Conservation (phyloP, 1,140 invertebrate genomes). For the Heliothis virescens region DNA sequence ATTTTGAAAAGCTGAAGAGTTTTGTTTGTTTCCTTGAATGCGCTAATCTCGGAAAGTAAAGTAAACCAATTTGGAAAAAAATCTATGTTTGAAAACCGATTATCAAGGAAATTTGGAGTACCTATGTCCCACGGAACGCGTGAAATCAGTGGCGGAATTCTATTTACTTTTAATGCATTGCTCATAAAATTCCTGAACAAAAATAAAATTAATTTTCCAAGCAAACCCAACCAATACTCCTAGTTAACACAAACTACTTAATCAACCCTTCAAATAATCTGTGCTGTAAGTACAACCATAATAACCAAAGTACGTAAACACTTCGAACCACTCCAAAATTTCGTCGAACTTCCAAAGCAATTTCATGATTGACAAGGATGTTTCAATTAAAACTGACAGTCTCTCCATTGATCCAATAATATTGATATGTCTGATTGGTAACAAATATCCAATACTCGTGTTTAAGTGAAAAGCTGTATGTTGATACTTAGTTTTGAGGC, state of each 20-base stretch:
- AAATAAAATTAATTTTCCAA: not conserved
- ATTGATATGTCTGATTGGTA: constrained; percentile 66
- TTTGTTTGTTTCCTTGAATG: no score
- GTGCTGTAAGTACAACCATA: not conserved
- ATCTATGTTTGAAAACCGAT: no score
- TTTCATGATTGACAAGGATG: constrained; percentile 54
- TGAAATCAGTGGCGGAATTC: no score
- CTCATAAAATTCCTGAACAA: no score
- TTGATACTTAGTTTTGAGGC: not conserved
- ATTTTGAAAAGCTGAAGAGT: no score
- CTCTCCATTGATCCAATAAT: constrained; percentile 63
- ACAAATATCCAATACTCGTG: constrained; percentile 65
- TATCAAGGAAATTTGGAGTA: no score
- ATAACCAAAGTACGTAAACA: constrained; percentile 18
- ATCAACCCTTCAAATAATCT: constrained; percentile 12
- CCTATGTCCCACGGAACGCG: no score
- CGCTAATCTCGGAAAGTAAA: no score
- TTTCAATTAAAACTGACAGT: constrained; percentile 70
- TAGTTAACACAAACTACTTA: constrained; percentile 4
- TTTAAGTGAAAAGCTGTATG: constrained; percentile 47
- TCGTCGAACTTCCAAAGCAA: constrained; percentile 39
- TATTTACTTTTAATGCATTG: no score
- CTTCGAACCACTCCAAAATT: constrained; percentile 12
- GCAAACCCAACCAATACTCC: not conserved
- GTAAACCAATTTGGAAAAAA: no score